Percentiles rank a stretch among this genome's conserved stretches.
Conservation (phyloP, 2,888 invertebrate genomes). For the Liopterus haemorrhoidalis region DNA sequence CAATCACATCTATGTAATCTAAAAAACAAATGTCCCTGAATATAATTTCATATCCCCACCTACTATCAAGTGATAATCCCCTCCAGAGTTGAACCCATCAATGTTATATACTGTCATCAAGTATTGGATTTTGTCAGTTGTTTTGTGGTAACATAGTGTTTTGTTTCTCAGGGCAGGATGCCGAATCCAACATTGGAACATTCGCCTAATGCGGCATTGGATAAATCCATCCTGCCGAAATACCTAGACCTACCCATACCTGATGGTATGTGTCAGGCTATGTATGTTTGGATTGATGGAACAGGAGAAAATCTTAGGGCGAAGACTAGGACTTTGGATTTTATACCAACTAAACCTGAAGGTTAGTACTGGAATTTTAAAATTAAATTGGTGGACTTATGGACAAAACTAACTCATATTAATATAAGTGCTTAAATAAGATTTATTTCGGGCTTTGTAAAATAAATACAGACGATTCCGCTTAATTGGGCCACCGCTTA, state of each 20-base stretch:
- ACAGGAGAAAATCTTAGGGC: conserved; percentile 79
- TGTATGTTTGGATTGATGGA: conserved; percentile 94
- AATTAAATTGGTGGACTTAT: too few relatives aligned
- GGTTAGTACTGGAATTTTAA: conserved; percentile 50
- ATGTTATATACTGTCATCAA: too few relatives aligned
- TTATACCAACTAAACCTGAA: conserved; percentile 68
- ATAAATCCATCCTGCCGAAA: conserved; percentile 65
- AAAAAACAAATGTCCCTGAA: too few relatives aligned
- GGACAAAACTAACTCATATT: not conserved
- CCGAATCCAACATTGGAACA: conserved; percentile 54
- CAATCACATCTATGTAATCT: too few relatives aligned
- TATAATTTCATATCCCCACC: too few relatives aligned
- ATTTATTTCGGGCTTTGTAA: too few relatives aligned
- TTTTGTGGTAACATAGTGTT: not conserved
- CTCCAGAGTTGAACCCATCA: too few relatives aligned
- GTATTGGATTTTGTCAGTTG: not conserved
- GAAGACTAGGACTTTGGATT: conserved; percentile 83
- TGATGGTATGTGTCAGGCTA: conserved; percentile 71
- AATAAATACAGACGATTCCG: too few relatives aligned
- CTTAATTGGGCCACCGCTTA: too few relatives aligned
- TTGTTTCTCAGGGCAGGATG: conserved; percentile 33
- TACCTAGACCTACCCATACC: conserved; percentile 75
- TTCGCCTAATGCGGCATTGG: conserved; percentile 77
- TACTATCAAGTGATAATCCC: too few relatives aligned
- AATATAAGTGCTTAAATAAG: conserved; percentile 5